Percentiles rank a stretch among this genome's conserved stretches.
Evolutionary conservation across 2,113 vertebrate species (phyloP).

Genomic region (Macquaria australasica): DNA sequence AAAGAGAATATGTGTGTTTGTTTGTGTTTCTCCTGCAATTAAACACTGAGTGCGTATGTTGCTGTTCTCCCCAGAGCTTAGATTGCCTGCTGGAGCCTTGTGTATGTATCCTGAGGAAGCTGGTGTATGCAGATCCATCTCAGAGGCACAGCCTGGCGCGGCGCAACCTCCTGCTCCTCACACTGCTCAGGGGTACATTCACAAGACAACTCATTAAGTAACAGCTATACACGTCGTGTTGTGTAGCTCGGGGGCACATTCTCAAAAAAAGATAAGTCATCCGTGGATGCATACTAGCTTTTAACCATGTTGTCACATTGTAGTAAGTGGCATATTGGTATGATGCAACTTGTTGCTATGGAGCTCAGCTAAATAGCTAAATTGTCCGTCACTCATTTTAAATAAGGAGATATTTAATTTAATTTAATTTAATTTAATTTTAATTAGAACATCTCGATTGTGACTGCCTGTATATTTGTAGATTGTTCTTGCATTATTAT

Average conservation of each 20-base stretch:
- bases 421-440: background rate
- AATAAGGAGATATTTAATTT: background rate
- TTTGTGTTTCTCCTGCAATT: slow-evolving; percentile 68
- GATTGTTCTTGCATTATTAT: background rate
- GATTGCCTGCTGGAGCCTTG: slow-evolving; percentile 89
- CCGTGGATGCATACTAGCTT: slow-evolving; percentile 48
- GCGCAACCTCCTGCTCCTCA: slow-evolving; percentile 85
- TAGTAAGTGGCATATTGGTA: slow-evolving; percentile 55
- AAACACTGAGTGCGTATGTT: slow-evolving; percentile 53
- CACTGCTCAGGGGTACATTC: slow-evolving; percentile 90
- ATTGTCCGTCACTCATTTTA: background rate
- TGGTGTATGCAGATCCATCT: slow-evolving; percentile 88
- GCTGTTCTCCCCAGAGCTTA: slow-evolving; percentile 82
- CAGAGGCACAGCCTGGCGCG: slow-evolving; percentile 88
- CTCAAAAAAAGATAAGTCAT: slow-evolving; percentile 44
- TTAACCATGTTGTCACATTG: slow-evolving; percentile 65
- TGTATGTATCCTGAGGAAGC: slow-evolving; percentile 89
- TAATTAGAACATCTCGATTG: background rate
- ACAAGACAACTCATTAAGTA: slow-evolving; percentile 75
- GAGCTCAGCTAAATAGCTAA: slow-evolving; percentile 31
- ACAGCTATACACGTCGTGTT: slow-evolving; percentile 44
- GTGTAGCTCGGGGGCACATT: slow-evolving; percentile 50
- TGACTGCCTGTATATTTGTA: background rate
- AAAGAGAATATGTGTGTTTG: slow-evolving; percentile 31
- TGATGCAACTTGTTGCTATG: slow-evolving; percentile 68